A percentile compares a stretch with the other conserved stretches of the same genome.
Evolutionary conservation across 2,797 vertebrate species (phyloP).

Genomic region (Epinephelus coioides): DNA sequence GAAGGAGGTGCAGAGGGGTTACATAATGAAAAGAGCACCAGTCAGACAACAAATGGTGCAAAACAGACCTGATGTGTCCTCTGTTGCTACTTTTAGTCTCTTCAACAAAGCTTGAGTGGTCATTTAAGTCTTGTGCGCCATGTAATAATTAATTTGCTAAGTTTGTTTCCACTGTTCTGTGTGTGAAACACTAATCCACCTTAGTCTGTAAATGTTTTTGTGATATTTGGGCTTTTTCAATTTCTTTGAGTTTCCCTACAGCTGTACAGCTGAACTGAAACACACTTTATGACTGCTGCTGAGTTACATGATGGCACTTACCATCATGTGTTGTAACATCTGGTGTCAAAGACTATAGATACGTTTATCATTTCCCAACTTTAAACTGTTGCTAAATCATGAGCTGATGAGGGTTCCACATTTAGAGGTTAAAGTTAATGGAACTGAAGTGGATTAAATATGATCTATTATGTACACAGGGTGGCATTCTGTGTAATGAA

Average conservation of each 20-base stretch:
- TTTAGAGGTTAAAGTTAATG: slow-evolving; percentile 8
- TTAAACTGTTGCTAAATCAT: background rate
- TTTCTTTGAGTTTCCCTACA: no score
- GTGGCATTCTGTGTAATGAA: slow-evolving; percentile 3
- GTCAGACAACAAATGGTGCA: background rate
- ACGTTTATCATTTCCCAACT: background rate
- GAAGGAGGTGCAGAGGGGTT: no score
- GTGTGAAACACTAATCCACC: background rate
- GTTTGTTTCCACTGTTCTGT: no score
- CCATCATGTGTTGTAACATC: background rate
- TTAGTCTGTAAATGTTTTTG: no score
- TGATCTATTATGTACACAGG: background rate
- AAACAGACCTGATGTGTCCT: background rate
- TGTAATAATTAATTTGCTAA: background rate
- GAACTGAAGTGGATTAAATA: slow-evolving; percentile 1
- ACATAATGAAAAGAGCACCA: no score
- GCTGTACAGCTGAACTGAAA: no score
- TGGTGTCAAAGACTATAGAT: background rate
- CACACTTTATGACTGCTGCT: no score
- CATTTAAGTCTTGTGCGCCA: background rate
- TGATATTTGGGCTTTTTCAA: no score
- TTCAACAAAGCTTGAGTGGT: background rate
- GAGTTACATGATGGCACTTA: no score
- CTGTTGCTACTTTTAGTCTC: background rate
- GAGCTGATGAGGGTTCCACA: background rate